Evolutionary conservation across 2,888 invertebrate species (phyloP).

Genomic region (Papilio gigon): DNA sequence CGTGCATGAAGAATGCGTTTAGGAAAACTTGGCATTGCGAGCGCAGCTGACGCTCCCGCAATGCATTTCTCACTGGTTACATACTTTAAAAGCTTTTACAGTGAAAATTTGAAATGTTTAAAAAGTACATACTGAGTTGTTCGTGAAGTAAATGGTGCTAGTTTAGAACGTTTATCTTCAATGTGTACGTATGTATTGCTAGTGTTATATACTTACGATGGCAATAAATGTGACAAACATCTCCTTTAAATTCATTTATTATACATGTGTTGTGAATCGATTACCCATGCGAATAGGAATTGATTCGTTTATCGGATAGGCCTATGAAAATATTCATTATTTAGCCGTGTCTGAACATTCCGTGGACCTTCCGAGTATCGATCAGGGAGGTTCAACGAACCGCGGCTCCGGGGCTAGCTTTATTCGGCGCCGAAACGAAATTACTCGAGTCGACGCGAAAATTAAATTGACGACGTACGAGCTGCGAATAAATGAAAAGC

Average conservation of each 20-base stretch:
- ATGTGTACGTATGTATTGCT: background rate
- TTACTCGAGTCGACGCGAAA: constrained; percentile 48
- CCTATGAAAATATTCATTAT: constrained; percentile 36
- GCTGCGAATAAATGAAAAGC: constrained; percentile 33
- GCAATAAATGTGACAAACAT: background rate
- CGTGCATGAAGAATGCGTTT: constrained; percentile 28
- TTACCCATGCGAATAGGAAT: constrained; percentile 39
- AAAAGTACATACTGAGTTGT: background rate
- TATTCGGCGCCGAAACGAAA: constrained; percentile 48
- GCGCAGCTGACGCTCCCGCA: background rate
- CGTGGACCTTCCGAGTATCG: constrained; percentile 51
- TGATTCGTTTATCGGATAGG: constrained; percentile 28
- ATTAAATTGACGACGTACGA: constrained; percentile 46
- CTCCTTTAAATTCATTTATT: too few species aligned
- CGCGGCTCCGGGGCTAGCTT: constrained; percentile 43
- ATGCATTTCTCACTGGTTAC: constrained; percentile 17
- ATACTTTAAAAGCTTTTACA: constrained; percentile 24
- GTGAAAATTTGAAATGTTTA: constrained; percentile 19
- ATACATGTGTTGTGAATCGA: constrained; percentile 1
- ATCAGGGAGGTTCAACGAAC: constrained; percentile 54
- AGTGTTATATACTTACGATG: background rate
- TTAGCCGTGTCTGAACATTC: constrained; percentile 19
- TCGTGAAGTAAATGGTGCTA: constrained; percentile 5
- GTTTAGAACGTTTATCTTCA: background rate
- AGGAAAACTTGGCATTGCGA: constrained; percentile 58